Evolutionary conservation across 2,888 invertebrate species (phyloP), one percentile per base, ranked within the genome.

Genomic region (Archips crataeganus): DNA sequence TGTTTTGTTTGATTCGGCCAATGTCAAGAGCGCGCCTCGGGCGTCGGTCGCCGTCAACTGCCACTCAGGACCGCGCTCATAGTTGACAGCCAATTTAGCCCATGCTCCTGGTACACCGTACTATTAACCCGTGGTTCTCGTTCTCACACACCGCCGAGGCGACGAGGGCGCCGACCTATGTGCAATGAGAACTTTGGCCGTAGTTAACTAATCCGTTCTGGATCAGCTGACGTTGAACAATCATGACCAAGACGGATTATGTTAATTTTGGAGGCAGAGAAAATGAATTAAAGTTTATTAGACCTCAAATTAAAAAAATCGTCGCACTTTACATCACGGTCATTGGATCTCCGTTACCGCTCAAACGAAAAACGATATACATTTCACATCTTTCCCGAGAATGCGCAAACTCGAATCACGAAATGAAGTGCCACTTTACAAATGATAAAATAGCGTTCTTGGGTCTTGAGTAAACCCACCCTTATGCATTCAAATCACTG

Each of bases 81-180:
- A 87, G 88, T 87, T 93, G 94, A 94, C 94, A 94, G 86, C 91
- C 94, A 94, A 94, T 94, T 94, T 94, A 94, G 87, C 89, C 88
- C 83, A 76, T 86, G 83, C 86, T 89, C 88, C 83, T 82, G 78
- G 82, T 80, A 82, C 81, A 81, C 80, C 72, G 78, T 78, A 59
- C 68, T 74, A 69, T 64, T 47, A 54, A 72, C 70, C 66, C 63
- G 59, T 75, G 72, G 71, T 74, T 77, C 75, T 77, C 73, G 71
- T 74, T 77, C 75, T 77, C 73, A 70, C 64, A 49, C 61, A 42
- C 51, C 51, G 61, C 71, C 13, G 64, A 42, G 64, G 65, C 59
- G 64, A 59, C 60, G 64, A 65, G 36, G 36, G 34, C 65, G 65
- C 65, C 51, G 65, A 65, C 65, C 65, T 65, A 51, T 65, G 51